phyloP scores from a whole-genome alignment of 2,113 vertebrate genomes.

The Romanogobio albipinnatus region DNA sequence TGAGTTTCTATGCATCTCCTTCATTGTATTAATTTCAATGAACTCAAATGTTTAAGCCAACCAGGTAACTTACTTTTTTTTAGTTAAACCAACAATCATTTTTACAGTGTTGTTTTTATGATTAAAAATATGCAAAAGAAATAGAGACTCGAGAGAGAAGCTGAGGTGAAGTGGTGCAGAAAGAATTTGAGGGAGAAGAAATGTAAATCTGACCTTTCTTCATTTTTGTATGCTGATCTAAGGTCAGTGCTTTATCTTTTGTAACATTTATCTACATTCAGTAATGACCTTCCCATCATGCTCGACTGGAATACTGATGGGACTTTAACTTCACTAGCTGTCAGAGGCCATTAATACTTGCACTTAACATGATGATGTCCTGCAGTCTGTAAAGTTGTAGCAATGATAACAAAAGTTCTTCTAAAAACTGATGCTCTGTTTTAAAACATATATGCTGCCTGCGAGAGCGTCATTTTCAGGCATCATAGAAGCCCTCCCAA shows the following conservation, averaged over 20 bases:
- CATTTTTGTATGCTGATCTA: slow-evolving; percentile 52
- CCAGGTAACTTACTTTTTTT: too few species aligned
- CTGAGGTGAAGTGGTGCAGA: slow-evolving; percentile 2
- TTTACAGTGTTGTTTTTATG: background rate
- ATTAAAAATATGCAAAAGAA: slow-evolving; percentile 12
- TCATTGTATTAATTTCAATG: too few species aligned
- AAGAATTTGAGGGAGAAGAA: slow-evolving; percentile 8
- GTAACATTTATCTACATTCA: slow-evolving; percentile 52
- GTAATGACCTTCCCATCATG: slow-evolving; percentile 58
- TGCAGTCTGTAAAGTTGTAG: slow-evolving; percentile 26
- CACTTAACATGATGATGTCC: slow-evolving; percentile 35
- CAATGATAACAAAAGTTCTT: background rate
- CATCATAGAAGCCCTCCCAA: background rate
- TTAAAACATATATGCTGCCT: background rate
- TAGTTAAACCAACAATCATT: too few species aligned
- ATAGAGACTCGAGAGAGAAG: background rate
- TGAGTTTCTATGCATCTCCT: too few species aligned
- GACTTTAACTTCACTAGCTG: slow-evolving; percentile 41
- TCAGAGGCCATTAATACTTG: slow-evolving; percentile 46
- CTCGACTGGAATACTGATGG: slow-evolving; percentile 52
- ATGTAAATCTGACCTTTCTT: slow-evolving; percentile 62
- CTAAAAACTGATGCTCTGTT: background rate
- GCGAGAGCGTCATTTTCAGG: background rate
- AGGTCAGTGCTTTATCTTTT: slow-evolving; percentile 50
- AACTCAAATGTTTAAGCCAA: too few species aligned